These are phyloP conservation scores for Mizuhopecten yessoensis DNA, from an alignment of 1,140 invertebrate genomes.

Conservation along the genomic window DNA sequence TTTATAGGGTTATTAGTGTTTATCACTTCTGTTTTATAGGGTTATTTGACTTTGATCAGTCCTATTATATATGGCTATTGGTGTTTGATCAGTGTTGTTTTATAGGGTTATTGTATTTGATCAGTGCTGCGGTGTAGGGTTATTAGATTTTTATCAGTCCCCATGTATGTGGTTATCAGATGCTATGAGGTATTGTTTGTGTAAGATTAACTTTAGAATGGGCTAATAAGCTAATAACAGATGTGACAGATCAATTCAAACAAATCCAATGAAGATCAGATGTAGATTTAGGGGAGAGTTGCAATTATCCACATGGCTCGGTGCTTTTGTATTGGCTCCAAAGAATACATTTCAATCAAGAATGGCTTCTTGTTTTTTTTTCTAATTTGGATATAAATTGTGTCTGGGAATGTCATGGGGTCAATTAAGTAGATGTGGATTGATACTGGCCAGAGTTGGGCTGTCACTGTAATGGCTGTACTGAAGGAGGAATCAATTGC, in stretches of 20 bases:
- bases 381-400: not conserved
- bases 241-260: not conserved
- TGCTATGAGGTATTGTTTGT: not conserved
- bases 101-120: too few species aligned
- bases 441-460: not conserved
- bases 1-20: too few species aligned
- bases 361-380: not conserved
- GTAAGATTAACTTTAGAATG: not conserved
- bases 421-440: not conserved
- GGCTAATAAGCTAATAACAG: not conserved
- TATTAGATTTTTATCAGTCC: too few species aligned
- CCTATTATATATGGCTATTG: too few species aligned
- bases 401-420: not conserved
- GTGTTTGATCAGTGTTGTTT: too few species aligned
- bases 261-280: not conserved
- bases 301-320: constrained; percentile 19
- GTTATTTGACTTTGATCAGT: too few species aligned
- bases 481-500: not conserved
- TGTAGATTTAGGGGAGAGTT: not conserved
- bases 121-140: too few species aligned
- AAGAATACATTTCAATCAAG: not conserved
- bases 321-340: not conserved
- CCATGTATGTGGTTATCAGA: not conserved
- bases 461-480: not conserved
- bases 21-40: too few species aligned